A percentile compares a stretch with the other conserved stretches of the same genome.
phyloP scores from a whole-genome alignment of 2,113 vertebrate species.

The Tenrec ecaudatus region DNA sequence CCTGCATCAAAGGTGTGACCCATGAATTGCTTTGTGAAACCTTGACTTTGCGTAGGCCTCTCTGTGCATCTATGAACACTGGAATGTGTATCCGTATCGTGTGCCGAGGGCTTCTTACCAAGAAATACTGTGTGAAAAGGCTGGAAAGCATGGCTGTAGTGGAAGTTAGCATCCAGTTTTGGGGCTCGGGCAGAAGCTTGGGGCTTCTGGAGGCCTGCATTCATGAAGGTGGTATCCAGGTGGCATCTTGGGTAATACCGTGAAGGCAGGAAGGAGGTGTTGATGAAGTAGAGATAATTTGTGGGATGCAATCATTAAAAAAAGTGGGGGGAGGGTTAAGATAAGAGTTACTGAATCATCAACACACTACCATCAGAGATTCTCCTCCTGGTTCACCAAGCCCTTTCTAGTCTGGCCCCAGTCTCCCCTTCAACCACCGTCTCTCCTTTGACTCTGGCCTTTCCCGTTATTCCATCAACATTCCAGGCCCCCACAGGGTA shows the following conservation, averaged over 20 bases:
- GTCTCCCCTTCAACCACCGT: neutral
- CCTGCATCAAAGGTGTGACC: neutral
- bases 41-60: neutral
- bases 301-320: neutral
- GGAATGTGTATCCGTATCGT: neutral
- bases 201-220: neutral
- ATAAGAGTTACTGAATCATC: conserved; percentile 39
- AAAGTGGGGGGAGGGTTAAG: neutral
- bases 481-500: neutral
- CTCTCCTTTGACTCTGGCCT: neutral
- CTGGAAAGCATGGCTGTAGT: neutral
- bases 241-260: neutral
- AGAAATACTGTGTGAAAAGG: neutral
- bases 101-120: conserved; percentile 22
- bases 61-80: neutral
- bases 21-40: neutral
- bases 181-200: neutral
- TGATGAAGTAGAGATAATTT: neutral
- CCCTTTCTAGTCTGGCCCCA: neutral
- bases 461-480: neutral
- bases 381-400: neutral
- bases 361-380: neutral
- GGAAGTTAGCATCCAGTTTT: neutral
- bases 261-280: neutral
- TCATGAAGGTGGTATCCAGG: neutral